These are phyloP conservation scores for Enteromius mattozi DNA, from an alignment of 2,797 vertebrate species.

Conservation along the genomic window DNA sequence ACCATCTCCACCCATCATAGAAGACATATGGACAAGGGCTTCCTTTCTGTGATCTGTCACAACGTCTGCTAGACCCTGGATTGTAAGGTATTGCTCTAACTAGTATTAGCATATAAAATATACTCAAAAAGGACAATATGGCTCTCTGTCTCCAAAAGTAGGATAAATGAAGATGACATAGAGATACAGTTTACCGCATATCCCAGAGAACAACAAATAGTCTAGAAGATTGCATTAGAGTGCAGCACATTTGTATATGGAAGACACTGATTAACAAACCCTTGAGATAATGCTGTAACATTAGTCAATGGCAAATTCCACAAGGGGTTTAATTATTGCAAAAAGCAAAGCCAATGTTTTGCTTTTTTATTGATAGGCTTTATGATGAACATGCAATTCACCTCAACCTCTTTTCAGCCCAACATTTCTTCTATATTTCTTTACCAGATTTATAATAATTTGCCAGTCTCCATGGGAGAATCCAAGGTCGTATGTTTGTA, in stretches of 20 bases:
- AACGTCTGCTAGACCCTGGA: conserved; percentile 73
- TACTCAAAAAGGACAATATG: conserved; percentile 7
- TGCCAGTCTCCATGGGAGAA: conserved; percentile 23
- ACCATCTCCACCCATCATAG: conserved; percentile 88
- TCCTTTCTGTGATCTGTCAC: conserved; percentile 83
- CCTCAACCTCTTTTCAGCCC: not conserved
- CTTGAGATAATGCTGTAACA: conserved; percentile 43
- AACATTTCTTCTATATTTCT: not conserved
- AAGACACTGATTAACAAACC: conserved; percentile 75
- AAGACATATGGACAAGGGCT: conserved; percentile 86
- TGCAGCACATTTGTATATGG: conserved; percentile 66
- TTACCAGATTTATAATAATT: not conserved
- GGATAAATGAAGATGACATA: conserved; percentile 10
- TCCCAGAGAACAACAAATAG: conserved; percentile 21
- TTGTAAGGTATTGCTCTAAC: conserved; percentile 50
- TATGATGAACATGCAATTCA: conserved; percentile 11
- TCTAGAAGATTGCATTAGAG: conserved; percentile 66
- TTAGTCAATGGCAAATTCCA: conserved; percentile 57
- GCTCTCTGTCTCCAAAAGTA: conserved; percentile 15
- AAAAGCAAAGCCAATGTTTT: conserved; percentile 73
- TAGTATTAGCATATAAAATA: conserved; percentile 15
- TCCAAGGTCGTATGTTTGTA: conserved; percentile 62
- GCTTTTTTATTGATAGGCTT: conserved; percentile 66
- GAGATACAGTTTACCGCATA: not conserved
- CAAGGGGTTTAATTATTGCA: conserved; percentile 62